Conservation (phyloP, 2,888 invertebrate species). For the Lasioglossum marginatum region DNA sequence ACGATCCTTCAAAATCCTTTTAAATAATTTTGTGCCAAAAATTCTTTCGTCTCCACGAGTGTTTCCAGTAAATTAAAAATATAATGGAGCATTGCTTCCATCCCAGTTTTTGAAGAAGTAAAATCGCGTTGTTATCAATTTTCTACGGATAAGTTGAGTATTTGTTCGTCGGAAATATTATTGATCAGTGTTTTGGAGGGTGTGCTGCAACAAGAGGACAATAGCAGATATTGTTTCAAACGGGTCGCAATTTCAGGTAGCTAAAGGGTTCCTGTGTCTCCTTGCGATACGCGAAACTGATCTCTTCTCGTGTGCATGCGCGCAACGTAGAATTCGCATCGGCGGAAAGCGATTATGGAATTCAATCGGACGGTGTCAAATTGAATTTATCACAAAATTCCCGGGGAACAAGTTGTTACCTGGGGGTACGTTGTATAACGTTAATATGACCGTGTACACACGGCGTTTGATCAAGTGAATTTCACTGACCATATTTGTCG, state of each 20-base stretch:
- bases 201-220: neutral
- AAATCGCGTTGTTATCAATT: neutral
- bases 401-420: conserved; percentile 25
- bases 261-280: neutral
- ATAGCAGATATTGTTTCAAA: neutral
- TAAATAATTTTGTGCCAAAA: no score
- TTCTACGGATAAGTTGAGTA: neutral
- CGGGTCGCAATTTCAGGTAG: neutral
- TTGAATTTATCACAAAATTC: conserved; percentile 28
- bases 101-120: neutral
- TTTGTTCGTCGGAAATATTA: neutral
- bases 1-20: no score
- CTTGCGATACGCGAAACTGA: conserved; percentile 7
- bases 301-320: neutral
- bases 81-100: no score
- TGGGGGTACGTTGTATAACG: conserved; percentile 24
- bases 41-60: no score
- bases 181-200: neutral
- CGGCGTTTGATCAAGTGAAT: conserved; percentile 47
- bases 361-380: conserved; percentile 22
- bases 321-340: neutral
- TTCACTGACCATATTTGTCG: conserved; percentile 50
- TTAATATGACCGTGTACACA: conserved; percentile 34
- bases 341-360: neutral
- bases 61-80: no score